Evolutionary conservation across 1,140 invertebrate genomes (phyloP), one percentile per base, ranked within the genome.

Genomic region (Trichoplusia ni): DNA sequence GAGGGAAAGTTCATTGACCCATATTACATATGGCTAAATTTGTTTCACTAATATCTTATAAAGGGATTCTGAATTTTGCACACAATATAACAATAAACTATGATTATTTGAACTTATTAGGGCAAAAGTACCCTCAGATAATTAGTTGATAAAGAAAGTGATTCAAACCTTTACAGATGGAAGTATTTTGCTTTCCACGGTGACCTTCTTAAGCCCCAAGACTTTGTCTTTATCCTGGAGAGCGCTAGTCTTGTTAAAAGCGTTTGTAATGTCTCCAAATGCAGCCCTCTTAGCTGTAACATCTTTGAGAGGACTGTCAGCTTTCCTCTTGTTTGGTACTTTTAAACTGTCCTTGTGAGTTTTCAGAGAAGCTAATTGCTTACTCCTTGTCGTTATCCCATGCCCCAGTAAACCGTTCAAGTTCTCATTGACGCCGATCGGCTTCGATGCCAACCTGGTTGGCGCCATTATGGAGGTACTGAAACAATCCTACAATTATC

Each of bases 201-300:
- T 91, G 16, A 92, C 89, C 81, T 92, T 92, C 66, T 92, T 92
- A 13, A 84, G 58, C 38, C 76, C 67, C 69, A 81, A 82, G 56
- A 31, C 54, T 66, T 89, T 86, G 59, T 87, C 79, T 64, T 90
- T 90, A 8, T 82, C 80, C 49, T 79, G 79, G 37, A 77, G 69
- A 21, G 73, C 74, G 47, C 59, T 76, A 11, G 83, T 80, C 71
- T 91, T 92, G 70, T 81, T 81, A 62, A 88, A 86, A 54, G 90
- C 94, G 91, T 96, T 96, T 2, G 95, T 96, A 42, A 96, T 92
- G 76, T 96, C 95, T 66, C 94, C 94, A 73, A 96, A 93, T 1
- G 94, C 95, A 54, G 93, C 93, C 75, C 95, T 90, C 81, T 96
- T 96, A 2, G 87, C 91, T 8, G 81, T 90, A 56, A 79, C 77